These are phyloP conservation scores for Moxostoma hubbsi DNA, from an alignment of 2,797 vertebrate genomes.

Conservation along the genomic window DNA sequence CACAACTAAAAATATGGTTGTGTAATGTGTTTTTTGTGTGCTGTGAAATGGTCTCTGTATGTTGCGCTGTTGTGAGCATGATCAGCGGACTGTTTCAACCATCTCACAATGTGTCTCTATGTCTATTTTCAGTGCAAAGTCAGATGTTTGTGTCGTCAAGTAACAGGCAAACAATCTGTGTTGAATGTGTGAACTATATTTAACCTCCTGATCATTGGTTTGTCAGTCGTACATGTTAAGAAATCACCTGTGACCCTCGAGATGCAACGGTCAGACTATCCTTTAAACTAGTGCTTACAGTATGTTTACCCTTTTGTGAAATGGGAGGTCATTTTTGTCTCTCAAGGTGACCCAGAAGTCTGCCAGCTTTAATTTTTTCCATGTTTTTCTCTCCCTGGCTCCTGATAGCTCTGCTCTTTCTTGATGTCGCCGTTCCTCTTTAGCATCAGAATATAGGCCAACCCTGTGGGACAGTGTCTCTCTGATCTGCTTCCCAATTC, in stretches of 20 bases:
- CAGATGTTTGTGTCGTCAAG: neutral
- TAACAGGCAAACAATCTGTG: neutral
- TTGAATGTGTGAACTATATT: neutral
- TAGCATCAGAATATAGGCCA: slow-evolving; percentile 42
- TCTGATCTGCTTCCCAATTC: neutral
- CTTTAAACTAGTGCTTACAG: neutral
- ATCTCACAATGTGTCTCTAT: slow-evolving; percentile 26
- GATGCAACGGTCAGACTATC: too few relatives aligned
- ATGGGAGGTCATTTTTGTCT: neutral
- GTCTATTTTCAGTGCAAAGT: slow-evolving; percentile 8
- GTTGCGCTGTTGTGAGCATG: neutral
- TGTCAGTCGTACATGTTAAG: neutral
- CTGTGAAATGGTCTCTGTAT: neutral
- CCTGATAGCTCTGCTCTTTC: slow-evolving; percentile 28
- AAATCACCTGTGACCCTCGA: too few relatives aligned
- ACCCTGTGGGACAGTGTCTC: slow-evolving; percentile 11
- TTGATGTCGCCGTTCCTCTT: slow-evolving; percentile 5
- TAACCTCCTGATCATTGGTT: neutral
- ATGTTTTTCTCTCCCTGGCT: slow-evolving; percentile 14
- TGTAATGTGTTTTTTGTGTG: neutral
- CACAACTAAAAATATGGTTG: too few relatives aligned
- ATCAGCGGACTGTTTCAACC: neutral
- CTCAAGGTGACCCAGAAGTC: slow-evolving; percentile 50
- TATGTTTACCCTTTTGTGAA: neutral
- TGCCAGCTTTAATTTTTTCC: slow-evolving; percentile 33